Percentiles rank a stretch among this genome's conserved stretches.
Evolutionary conservation across 2,888 invertebrate species (phyloP).

Genomic region (Aromia moschata): DNA sequence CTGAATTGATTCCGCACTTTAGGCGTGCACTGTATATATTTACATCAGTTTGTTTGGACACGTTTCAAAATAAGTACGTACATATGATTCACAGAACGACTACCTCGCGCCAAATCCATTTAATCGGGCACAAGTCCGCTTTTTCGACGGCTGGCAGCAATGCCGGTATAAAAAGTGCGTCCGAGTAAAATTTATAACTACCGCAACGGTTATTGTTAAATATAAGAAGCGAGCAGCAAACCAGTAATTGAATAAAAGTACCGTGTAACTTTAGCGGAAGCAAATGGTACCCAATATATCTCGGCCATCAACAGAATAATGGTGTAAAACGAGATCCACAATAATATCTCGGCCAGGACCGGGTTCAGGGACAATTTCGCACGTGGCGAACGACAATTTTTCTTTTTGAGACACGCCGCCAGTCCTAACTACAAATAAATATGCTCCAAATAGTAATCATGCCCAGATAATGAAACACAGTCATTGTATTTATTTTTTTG

Average conservation of each 20-base stretch:
- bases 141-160: slow-evolving; percentile 28
- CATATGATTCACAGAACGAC: slow-evolving; percentile 20
- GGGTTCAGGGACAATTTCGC: slow-evolving; percentile 10
- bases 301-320: slow-evolving; percentile 13
- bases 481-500: no score
- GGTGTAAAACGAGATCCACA: slow-evolving; percentile 14
- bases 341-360: slow-evolving; percentile 13
- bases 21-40: no score
- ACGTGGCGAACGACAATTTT: no score
- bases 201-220: slow-evolving; percentile 29
- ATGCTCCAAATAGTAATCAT: no score
- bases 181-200: slow-evolving; percentile 24
- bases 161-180: slow-evolving; percentile 23
- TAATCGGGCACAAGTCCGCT: slow-evolving; percentile 16
- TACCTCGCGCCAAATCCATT: slow-evolving; percentile 26
- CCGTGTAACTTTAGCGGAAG: slow-evolving; percentile 25
- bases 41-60: no score
- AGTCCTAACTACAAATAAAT: no score
- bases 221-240: slow-evolving; percentile 25
- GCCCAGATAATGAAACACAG: no score
- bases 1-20: no score
- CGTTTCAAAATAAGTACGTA: no score
- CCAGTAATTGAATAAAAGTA: slow-evolving; percentile 22
- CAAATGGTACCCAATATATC: slow-evolving; percentile 26
- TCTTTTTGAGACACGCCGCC: no score